Base-by-base conservation (phyloP, 2,888 invertebrate species). In the Eupithecia dodoneata region DNA sequence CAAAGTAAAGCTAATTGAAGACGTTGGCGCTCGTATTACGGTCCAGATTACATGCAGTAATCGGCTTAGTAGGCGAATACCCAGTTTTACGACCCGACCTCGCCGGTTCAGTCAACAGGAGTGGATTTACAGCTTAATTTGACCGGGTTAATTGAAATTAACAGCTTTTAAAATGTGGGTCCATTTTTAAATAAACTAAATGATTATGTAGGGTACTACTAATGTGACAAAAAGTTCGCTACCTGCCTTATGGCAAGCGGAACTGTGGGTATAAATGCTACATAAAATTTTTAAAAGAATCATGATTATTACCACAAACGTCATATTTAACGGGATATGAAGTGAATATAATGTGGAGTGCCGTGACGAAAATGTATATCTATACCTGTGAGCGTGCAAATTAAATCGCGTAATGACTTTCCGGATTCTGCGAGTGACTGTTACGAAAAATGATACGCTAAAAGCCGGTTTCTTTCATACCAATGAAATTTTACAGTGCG, bases 11-110 rank as follows among this genome's bases (percentile, higher is more conserved):
- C 86, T 88, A 90, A 90, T 89, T 90, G 90, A 89, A 90, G 87
- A 85, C 85, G 86, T 82, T 78, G 79, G 55, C 81, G 81, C 83
- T 85, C 86, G 85, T 87, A 83, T 86, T 80, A 82, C 81, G 83
- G 83, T 85, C 86, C 86, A 85, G 91, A 90, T 91, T 90, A 91
- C 90, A 89, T 81, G 83, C 83, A 83, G 88, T 91, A 91, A 91
- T 90, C 91, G 88, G 89, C 90, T 91, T 90, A 89, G 87, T 84
- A 84, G 86, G 84, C 86, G 85, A 89, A 90, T 86, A 85, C 85
- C 83, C 85, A 87, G 87, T 90, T 90, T 88, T 87, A 89, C 87
- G 88, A 83, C 49, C 65, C 77, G 75, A 80, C 78, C 79, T 76
- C 78, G 74, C 49, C 30, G 52, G 49, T 74, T 65, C 70, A 55